phyloP scores from a whole-genome alignment of 2,888 invertebrate genomes.

The Globia sparganii region DNA sequence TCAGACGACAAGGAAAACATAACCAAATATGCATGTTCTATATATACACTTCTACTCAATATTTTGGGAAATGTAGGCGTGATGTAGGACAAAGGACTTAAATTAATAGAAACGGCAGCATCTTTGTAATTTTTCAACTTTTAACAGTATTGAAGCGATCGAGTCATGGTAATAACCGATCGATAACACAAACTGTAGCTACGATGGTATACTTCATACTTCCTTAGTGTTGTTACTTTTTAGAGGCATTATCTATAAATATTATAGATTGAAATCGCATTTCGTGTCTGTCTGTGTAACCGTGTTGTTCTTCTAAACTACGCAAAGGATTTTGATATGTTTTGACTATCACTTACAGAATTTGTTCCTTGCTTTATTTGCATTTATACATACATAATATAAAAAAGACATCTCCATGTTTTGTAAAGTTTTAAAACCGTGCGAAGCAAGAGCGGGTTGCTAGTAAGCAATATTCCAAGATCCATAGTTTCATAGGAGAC shows the following conservation, averaged over 20 bases:
- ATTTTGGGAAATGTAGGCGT: too few species aligned
- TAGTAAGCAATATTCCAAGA: neutral
- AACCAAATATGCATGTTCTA: neutral
- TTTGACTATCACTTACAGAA: neutral
- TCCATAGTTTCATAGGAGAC: neutral
- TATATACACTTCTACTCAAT: neutral
- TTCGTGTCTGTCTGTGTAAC: too few species aligned
- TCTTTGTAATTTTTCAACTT: neutral
- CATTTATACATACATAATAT: neutral
- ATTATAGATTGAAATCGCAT: too few species aligned
- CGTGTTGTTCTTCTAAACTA: too few species aligned
- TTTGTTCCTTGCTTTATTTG: neutral
- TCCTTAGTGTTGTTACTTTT: neutral
- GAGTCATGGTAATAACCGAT: neutral
- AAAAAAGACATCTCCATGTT: neutral
- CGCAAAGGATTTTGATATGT: too few species aligned
- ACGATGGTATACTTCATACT: neutral
- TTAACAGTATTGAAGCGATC: neutral
- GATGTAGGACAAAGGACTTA: too few species aligned
- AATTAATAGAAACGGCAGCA: neutral
- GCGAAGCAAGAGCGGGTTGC: neutral
- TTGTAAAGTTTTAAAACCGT: neutral
- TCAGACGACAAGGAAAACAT: neutral
- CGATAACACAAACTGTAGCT: neutral
- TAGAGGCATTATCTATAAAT: too few species aligned